Evolutionary conservation across 2,113 vertebrate genomes (phyloP).

Genomic region (Neodon shergylaensis): DNA sequence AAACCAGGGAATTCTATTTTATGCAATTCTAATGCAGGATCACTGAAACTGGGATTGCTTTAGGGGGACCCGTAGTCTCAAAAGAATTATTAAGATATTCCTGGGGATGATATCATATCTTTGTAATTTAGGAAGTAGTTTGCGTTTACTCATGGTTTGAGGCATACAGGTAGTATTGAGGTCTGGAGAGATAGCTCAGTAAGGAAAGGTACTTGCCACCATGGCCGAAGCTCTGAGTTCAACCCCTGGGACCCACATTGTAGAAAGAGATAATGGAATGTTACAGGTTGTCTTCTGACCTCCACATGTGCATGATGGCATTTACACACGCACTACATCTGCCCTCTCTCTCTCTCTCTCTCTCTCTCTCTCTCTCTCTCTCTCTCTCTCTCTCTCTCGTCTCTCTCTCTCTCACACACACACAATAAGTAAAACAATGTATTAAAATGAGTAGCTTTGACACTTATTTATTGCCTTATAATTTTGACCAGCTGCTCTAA

Average conservation of each 20-base stretch:
- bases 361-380: too few relatives aligned
- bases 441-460: background rate
- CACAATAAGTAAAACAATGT: background rate
- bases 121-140: slow-evolving; percentile 47
- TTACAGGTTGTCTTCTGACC: background rate
- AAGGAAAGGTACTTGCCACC: background rate
- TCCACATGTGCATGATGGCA: background rate
- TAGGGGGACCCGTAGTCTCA: background rate
- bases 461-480: slow-evolving; percentile 49
- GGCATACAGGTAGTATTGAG: background rate
- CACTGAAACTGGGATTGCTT: background rate
- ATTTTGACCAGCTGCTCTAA: slow-evolving; percentile 48
- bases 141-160: background rate
- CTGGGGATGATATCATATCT: background rate
- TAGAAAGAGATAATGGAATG: background rate
- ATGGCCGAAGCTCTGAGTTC: background rate
- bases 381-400: too few relatives aligned
- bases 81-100: slow-evolving; percentile 51
- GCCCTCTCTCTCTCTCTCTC: too few relatives aligned
- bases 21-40: background rate
- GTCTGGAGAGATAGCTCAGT: background rate
- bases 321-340: background rate
- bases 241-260: background rate
- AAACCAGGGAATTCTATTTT: slow-evolving; percentile 7
- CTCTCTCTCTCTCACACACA: too few relatives aligned